Evolutionary conservation across 2,888 invertebrate genomes (phyloP), one percentile per base, ranked within the genome.

Genomic region (Phorcus lineatus): DNA sequence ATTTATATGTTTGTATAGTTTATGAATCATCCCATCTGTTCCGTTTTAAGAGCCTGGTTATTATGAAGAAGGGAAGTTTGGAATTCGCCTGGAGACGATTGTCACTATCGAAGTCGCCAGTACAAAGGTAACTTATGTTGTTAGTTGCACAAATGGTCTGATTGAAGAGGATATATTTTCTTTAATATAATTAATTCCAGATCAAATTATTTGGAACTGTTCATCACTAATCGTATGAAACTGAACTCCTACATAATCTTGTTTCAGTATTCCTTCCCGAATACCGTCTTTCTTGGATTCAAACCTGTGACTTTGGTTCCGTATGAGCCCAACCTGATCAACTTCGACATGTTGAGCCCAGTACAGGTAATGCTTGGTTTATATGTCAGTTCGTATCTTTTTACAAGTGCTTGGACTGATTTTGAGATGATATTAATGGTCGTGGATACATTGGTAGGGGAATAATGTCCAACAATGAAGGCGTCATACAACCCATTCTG

Each of bases 61-160:
- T 94, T 99, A 99, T 93, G 96, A 97, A 90, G 96, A 96, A 81
- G 96, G 96, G 0, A 94, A 96, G 86, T 98, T 96, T 93, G 98
- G 98, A 0, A 96, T 98, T 67, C 95, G 98, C 3, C 95, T 98
- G 79, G 98, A 99, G 91, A 98, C 91, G 19, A 90, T 92, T 70
- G 90, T 92, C 19, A 90, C 87, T 86, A 88, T 91, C 1, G 87
- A 84, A 47, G 86, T 89, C 36, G 87, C 84, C 6, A 83, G 88
- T 11, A 91, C 91, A 24, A 83, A 83, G 86, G 92, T 92, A 86
- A 57, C 75, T 79, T 57, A 52, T 24, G 19, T 66, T 22, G 11
- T 19, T 55, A 55, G 3, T 55, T 55, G 22, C 55, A 55, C 55
- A 22, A 4, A 55, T 55, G n/a, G n/a, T n/a, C n/a, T n/a, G n/a